These are phyloP conservation scores for Pheosia gnoma DNA, from an alignment of 2,888 invertebrate species.

Conservation along the genomic window DNA sequence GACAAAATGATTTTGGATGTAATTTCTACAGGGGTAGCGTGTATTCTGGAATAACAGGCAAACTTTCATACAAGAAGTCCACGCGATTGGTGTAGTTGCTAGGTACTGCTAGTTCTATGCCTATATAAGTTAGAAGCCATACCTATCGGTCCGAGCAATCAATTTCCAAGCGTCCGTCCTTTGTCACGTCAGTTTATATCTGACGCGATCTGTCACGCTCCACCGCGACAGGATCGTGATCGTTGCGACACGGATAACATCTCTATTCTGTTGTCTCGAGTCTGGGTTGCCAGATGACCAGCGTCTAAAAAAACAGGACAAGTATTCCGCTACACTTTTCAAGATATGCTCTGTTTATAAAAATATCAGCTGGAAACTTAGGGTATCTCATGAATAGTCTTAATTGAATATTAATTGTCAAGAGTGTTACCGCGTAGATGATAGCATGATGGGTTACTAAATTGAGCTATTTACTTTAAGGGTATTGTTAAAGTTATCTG, in stretches of 20 bases:
- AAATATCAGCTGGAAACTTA: no score
- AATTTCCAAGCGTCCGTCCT: constrained; percentile 39
- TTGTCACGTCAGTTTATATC: constrained; percentile 38
- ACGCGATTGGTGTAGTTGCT: no score
- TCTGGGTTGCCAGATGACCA: constrained; percentile 15
- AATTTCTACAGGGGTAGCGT: no score
- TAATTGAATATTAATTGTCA: no score
- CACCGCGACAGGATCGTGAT: constrained; percentile 36
- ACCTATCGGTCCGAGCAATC: constrained; percentile 38
- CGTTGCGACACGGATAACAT: constrained; percentile 48
- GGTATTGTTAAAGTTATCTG: no score
- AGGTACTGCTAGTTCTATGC: background rate
- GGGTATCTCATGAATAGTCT: no score
- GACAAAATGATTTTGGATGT: no score
- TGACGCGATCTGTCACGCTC: constrained; percentile 50
- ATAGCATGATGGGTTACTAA: no score
- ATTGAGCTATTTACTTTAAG: no score
- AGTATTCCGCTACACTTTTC: background rate
- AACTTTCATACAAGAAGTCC: no score
- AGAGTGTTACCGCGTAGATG: no score
- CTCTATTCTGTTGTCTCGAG: constrained; percentile 47
- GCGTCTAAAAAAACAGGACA: background rate
- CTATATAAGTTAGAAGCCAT: constrained; percentile 17
- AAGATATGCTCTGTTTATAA: background rate
- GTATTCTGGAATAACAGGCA: no score